Evolutionary conservation across 1,140 invertebrate species (phyloP), one percentile per base, ranked within the genome.

Genomic region (Anastrepha obliqua): DNA sequence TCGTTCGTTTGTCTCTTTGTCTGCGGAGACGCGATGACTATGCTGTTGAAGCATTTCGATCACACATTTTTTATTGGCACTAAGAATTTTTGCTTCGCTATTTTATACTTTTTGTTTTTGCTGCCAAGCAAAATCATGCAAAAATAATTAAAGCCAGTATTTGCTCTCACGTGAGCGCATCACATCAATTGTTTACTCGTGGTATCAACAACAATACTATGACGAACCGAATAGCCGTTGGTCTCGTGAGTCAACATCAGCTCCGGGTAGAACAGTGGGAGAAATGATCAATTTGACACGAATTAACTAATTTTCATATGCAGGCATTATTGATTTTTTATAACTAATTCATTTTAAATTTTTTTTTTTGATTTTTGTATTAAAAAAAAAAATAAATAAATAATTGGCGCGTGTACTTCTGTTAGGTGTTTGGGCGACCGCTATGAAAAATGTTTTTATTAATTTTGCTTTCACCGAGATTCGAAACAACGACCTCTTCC

Each of bases 111-210:
- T 55, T 9, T 15, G 0, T 0, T 9, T 13, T 20, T 81, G 44
- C n/a, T 47, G 44, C n/a, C 67, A 42, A 39, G 44, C 67, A 74
- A 44, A 74, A 74, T 74, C 67, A 74, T 42, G 42, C 67, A 44
- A 74, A 74, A 74, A 74, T 42, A 74, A 74, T 74, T 74, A 42
- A 74, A 74, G 39, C 42, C 67, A 74, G n/a, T 74, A 17, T 47
- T 29, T 39, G 11, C 44, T 17, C 67, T 74, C 67, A 74, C 67
- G 67, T 74, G 67, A 47, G 67, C 17, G 42, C 42, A 15, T 15
- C 67, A 74, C 47, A 44, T 74, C 42, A 74, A 47, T 74, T 74
- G 67, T 74, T 74, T 74, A 74, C 29, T 29, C 29, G 29, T 29
- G 29, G 67, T 42, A 74, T 47, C 67, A 13, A 44, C 67, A 74